Conservation (phyloP, 2,888 invertebrate species). For the Tetanocera ferruginea region DNA sequence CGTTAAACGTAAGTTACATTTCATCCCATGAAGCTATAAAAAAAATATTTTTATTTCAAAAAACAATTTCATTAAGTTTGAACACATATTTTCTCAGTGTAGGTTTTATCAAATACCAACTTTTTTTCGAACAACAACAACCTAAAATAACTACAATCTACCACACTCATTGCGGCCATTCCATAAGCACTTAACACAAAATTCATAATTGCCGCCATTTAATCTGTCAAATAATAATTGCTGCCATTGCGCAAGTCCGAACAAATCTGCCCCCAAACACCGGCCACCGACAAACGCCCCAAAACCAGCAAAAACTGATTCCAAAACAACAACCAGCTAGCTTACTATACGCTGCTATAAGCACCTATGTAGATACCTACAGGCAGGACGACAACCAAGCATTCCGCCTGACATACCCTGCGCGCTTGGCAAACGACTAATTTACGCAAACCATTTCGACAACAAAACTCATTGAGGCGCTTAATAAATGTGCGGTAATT, state of each 20-base stretch:
- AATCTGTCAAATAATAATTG: slow-evolving; percentile 50
- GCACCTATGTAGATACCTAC: not conserved
- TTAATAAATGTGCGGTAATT: slow-evolving; percentile 69
- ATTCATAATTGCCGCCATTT: slow-evolving; percentile 59
- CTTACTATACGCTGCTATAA: too few relatives aligned
- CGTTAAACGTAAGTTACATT: too few relatives aligned
- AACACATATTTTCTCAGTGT: too few relatives aligned
- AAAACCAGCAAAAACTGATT: too few relatives aligned
- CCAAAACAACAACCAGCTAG: too few relatives aligned
- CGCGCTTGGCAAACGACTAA: slow-evolving; percentile 20
- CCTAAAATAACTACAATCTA: not conserved
- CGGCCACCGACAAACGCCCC: not conserved
- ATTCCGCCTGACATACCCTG: not conserved
- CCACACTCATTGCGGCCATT: not conserved
- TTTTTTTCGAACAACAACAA: too few relatives aligned
- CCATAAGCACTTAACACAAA: slow-evolving; percentile 33
- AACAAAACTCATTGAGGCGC: slow-evolving; percentile 51
- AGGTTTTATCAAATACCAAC: too few relatives aligned
- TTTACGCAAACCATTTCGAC: slow-evolving; percentile 31
- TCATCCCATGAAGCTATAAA: too few relatives aligned
- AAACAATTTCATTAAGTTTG: too few relatives aligned
- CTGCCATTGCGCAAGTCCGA: slow-evolving; percentile 45
- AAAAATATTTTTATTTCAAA: too few relatives aligned
- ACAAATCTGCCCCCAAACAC: slow-evolving; percentile 47
- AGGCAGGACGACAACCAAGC: not conserved